A percentile compares a stretch with the other conserved stretches of the same genome.
These are phyloP conservation scores for Pyxicephalus adspersus DNA, from an alignment of 2,113 vertebrate genomes.

Conservation along the genomic window DNA sequence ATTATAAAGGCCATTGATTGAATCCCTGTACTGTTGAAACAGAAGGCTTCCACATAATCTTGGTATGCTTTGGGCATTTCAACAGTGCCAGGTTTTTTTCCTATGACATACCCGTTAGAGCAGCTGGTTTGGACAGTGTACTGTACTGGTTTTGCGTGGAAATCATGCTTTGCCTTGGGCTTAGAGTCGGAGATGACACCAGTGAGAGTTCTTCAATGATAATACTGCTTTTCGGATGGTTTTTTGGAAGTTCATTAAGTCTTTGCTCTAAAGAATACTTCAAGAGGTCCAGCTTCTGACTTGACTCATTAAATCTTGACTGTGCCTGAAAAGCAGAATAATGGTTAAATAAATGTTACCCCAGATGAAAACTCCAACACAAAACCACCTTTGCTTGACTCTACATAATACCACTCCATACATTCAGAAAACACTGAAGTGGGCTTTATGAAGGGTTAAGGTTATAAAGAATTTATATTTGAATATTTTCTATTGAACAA, in stretches of 20 bases:
- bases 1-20: too few relatives aligned
- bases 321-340: conserved; percentile 77
- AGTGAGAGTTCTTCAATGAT: conserved; percentile 93
- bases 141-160: conserved; percentile 94
- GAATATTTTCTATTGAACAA: too few relatives aligned
- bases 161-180: conserved; percentile 92
- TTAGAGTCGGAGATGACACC: conserved; percentile 87
- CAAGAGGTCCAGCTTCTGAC: conserved; percentile 95
- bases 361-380: too few relatives aligned
- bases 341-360: too few relatives aligned
- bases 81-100: neutral
- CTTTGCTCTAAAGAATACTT: conserved; percentile 95
- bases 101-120: conserved; percentile 84
- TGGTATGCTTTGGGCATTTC: too few relatives aligned
- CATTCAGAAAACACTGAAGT: too few relatives aligned
- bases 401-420: too few relatives aligned
- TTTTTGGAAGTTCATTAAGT: conserved; percentile 91
- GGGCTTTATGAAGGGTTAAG: too few relatives aligned
- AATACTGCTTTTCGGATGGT: conserved; percentile 92
- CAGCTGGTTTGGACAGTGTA: conserved; percentile 95
- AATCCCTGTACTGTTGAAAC: too few relatives aligned
- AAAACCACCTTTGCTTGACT: too few relatives aligned
- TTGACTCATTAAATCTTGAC: conserved; percentile 96
- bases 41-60: too few relatives aligned
- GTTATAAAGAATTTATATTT: too few relatives aligned